These are phyloP conservation scores for Ophion slaviceki DNA, from an alignment of 2,888 invertebrate species.

Conservation along the genomic window DNA sequence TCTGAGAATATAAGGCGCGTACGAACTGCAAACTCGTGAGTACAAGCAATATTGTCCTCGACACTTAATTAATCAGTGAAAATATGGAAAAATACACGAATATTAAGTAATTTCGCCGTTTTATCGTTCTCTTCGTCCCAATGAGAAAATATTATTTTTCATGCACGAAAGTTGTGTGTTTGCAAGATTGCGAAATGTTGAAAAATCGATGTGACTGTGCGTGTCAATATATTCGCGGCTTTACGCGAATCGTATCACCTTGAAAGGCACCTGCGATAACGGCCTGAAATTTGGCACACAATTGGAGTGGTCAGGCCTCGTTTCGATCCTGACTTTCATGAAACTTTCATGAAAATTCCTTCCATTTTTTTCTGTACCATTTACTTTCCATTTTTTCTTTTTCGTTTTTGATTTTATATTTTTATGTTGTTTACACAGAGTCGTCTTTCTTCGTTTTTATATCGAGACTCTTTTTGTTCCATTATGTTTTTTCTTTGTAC, in stretches of 20 bases:
- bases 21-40: constrained; percentile 39
- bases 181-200: background rate
- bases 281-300: constrained; percentile 18
- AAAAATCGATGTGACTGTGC: background rate
- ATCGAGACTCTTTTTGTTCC: no score
- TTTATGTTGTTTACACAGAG: no score
- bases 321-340: background rate
- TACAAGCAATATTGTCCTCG: background rate
- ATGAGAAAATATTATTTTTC: background rate
- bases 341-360: no score
- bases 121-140: background rate
- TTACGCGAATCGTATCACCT: constrained; percentile 18
- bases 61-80: constrained; percentile 8
- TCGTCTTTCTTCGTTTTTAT: no score
- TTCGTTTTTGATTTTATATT: no score
- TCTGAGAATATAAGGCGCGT: constrained; percentile 9
- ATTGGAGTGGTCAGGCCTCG: background rate
- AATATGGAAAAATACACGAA: background rate
- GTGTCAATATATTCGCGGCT: background rate
- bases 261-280: constrained; percentile 33
- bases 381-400: no score
- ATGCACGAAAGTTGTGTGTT: background rate
- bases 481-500: no score
- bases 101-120: constrained; percentile 2
- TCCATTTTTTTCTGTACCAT: no score